phyloP scores from a whole-genome alignment of 2,888 invertebrate species.

The Tortrix viridana region DNA sequence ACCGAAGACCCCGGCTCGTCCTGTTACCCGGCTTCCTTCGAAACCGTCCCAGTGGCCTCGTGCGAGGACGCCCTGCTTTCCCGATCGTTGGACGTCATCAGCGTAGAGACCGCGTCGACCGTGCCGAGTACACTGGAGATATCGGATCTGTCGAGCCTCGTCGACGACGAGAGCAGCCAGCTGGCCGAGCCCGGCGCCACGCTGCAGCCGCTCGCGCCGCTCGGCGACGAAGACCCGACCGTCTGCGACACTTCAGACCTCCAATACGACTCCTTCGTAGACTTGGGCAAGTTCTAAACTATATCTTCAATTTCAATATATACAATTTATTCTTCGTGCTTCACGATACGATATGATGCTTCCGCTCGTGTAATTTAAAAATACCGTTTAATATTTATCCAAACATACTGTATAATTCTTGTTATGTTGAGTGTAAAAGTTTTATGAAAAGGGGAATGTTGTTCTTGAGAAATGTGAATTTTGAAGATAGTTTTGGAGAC shows the following conservation, averaged over 20 bases:
- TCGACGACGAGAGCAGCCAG: constrained; percentile 43
- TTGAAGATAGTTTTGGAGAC: constrained; percentile 35
- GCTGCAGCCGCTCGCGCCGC: constrained; percentile 47
- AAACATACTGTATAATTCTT: constrained; percentile 16
- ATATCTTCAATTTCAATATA: constrained; percentile 41
- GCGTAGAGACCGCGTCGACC: constrained; percentile 56
- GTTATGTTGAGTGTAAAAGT: constrained; percentile 28
- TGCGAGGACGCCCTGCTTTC: constrained; percentile 76
- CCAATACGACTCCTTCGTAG: constrained; percentile 81
- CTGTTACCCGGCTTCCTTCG: constrained; percentile 49
- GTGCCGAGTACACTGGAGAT: constrained; percentile 46
- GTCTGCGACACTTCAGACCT: constrained; percentile 70
- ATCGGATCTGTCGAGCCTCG: constrained; percentile 46
- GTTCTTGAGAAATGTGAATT: constrained; percentile 28
- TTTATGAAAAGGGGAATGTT: constrained; percentile 40
- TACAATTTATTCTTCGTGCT: constrained; percentile 42
- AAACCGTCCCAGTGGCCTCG: constrained; percentile 53
- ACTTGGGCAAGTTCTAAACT: constrained; percentile 79
- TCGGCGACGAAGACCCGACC: constrained; percentile 56
- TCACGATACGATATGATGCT: constrained; percentile 29
- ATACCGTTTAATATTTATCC: constrained; percentile 30
- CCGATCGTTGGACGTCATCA: constrained; percentile 65
- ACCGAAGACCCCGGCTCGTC: constrained; percentile 74
- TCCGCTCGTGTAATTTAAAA: constrained; percentile 22
- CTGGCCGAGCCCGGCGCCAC: no score